phyloP scores from a whole-genome alignment of 2,113 vertebrate genomes.

The Pterocles gutturalis region DNA sequence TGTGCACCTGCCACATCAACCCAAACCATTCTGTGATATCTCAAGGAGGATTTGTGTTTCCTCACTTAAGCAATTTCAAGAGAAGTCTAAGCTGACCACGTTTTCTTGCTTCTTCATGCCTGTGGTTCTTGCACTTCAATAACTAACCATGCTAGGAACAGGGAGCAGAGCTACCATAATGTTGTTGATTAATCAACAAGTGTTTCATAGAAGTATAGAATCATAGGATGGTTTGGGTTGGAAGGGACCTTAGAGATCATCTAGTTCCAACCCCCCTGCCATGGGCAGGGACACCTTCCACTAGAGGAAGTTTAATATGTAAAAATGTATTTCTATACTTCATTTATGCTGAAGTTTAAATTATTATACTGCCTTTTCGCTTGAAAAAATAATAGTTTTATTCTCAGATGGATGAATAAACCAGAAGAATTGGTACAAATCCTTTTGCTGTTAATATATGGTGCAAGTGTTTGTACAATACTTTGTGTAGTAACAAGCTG shows the following conservation, averaged over 20 bases:
- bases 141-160: neutral
- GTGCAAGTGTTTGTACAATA: neutral
- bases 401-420: neutral
- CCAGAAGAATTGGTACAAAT: neutral
- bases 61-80: neutral
- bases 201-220: neutral
- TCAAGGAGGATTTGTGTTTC: neutral
- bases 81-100: neutral
- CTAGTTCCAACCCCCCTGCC: too few species aligned
- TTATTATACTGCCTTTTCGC: neutral
- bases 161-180: neutral
- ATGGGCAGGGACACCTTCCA: too few species aligned
- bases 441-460: neutral
- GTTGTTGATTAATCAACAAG: neutral
- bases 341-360: neutral
- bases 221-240: too few species aligned
- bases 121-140: neutral
- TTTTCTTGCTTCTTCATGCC: neutral
- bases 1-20: too few species aligned
- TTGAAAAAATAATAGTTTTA: neutral
- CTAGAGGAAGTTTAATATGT: neutral
- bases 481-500: neutral
- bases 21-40: neutral
- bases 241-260: too few species aligned
- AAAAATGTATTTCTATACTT: neutral